Evolutionary conservation across 2,113 vertebrate species (phyloP), one percentile per base, ranked within the genome.

Genomic region (Polypterus senegalus): DNA sequence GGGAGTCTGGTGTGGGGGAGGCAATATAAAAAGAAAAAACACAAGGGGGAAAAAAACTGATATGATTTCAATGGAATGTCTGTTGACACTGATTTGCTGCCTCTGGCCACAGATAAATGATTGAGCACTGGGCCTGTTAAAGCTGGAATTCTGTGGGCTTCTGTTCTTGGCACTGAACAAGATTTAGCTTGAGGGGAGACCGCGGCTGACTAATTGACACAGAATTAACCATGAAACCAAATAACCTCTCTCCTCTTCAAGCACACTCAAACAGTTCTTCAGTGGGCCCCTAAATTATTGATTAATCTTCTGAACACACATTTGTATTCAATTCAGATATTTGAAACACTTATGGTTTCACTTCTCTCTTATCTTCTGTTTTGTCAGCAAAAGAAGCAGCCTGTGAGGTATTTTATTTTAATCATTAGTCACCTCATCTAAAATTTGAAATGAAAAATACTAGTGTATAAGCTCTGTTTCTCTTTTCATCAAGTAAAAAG

Each of bases 171-270:
- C 82, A 76, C 85, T 66, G 78, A 86, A 81, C 83, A 85, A 83
- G 86, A 84, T 92, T 92, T 87, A 75, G 90, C 93, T 93, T 77
- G 86, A 94, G 93, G 91, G 91, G 92, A 92, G 88, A 89, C 91
- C 92, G 87, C 90, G 92, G 91, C 92, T 89, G 86, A 83, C 90
- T 96, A 97, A 98, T 97, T 97, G 91, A 97, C 91, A 92, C 86
- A 90, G 92, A 97, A 98, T 96, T 96, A 96, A 96, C 88, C 91
- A 93, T 94, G 90, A 96, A 97, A 97, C 86, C 81, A 86, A 91
- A 85, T 81, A 85, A 88, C 88, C 86, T 76, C 88, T 85, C 86
- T 83, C 83, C 80, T 88, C 87, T 83, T 86, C 88, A 90, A 87
- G 78, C 74, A 61, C 74, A 79, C 79, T 80, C 77, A 70, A 79